Evolutionary conservation across 1,140 invertebrate species (phyloP).

Genomic region (Pygmarrhopalites habei): DNA sequence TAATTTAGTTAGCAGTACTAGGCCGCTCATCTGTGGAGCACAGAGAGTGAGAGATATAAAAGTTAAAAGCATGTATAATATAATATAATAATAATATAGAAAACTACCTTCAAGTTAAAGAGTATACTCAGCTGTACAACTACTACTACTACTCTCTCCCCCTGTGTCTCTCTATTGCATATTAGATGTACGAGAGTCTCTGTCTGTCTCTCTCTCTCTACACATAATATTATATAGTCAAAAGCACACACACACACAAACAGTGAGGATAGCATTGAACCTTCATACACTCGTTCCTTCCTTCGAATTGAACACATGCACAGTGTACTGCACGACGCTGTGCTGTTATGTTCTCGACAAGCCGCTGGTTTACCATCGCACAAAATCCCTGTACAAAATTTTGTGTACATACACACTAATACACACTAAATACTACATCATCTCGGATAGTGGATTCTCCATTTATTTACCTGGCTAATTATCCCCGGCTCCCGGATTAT

Average conservation of each 20-base stretch:
- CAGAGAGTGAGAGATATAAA: background rate
- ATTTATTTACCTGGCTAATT: too few species aligned
- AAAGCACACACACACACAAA: background rate
- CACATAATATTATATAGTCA: background rate
- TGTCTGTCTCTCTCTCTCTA: too few species aligned
- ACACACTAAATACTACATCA: too few species aligned
- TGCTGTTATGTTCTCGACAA: background rate
- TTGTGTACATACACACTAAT: too few species aligned
- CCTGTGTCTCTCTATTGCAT: background rate
- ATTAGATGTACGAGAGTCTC: background rate
- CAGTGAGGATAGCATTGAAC: constrained; percentile 7
- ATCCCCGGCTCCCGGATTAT: too few species aligned
- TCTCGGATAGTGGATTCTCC: too few species aligned
- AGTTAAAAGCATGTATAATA: background rate
- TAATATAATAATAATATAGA: background rate
- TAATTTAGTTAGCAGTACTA: constrained; percentile 20
- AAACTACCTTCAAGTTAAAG: background rate
- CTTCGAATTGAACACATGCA: background rate
- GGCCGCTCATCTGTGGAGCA: constrained; percentile 11
- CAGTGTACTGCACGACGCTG: constrained; percentile 3
- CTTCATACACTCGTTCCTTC: background rate
- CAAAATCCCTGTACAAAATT: too few species aligned
- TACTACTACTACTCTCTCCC: background rate
- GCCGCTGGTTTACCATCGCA: too few species aligned
- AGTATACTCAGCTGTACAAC: background rate